A percentile compares a stretch with the other conserved stretches of the same genome.
Evolutionary conservation across 23 tunicate genomes (phyloP).

Genomic region (Aplidium turbinatum): DNA sequence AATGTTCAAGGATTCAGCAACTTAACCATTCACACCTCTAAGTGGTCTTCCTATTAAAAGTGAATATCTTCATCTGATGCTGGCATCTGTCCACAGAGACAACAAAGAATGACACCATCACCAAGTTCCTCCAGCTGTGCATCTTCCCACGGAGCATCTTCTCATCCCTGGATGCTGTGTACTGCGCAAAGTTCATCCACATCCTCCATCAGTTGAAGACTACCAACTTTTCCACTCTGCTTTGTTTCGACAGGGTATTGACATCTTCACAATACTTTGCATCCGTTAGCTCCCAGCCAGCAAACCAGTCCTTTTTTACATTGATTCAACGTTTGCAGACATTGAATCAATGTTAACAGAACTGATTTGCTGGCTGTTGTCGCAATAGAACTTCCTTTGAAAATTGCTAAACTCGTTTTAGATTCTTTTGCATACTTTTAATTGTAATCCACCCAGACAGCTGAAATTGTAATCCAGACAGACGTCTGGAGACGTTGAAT

Average conservation of each 20-base stretch:
- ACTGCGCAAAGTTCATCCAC: conserved; percentile 91
- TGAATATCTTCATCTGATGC: background rate
- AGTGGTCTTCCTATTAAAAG: background rate
- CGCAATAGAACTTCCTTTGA: background rate
- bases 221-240: conserved; percentile 91
- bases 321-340: too few relatives aligned
- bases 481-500: too few relatives aligned
- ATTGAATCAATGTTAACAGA: too few relatives aligned
- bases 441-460: too few relatives aligned
- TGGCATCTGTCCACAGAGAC: too few relatives aligned
- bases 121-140: conserved; percentile 92
- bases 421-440: too few relatives aligned
- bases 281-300: background rate
- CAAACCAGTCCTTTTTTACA: too few relatives aligned
- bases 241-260: conserved; percentile 94
- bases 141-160: conserved; percentile 90
- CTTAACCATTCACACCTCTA: background rate
- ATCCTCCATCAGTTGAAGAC: conserved; percentile 80
- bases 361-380: too few relatives aligned
- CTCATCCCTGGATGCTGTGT: conserved; percentile 94
- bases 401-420: too few relatives aligned
- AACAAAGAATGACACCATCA: conserved; percentile 98
- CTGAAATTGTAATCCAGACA: too few relatives aligned
- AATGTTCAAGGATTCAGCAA: background rate
- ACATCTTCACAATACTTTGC: conserved; percentile 14